A percentile compares a stretch with the other conserved stretches of the same genome.
These are phyloP conservation scores for Laodelphax striatellus DNA, from an alignment of 1,140 invertebrate species.

Conservation along the genomic window DNA sequence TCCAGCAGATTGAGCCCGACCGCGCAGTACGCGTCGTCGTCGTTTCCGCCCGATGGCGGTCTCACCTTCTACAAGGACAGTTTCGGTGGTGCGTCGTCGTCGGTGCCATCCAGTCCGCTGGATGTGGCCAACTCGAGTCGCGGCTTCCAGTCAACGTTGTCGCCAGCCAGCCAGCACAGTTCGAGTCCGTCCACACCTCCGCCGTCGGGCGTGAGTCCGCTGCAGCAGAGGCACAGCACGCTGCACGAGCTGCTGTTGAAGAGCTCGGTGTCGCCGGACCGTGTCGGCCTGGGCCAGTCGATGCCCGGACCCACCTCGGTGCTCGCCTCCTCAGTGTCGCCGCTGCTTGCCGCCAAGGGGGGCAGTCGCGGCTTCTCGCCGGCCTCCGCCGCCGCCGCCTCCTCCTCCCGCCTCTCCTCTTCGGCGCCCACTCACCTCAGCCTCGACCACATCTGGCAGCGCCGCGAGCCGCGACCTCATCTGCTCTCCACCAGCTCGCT, in stretches of 20 bases:
- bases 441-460: conserved; percentile 72
- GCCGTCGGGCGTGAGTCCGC: conserved; percentile 29
- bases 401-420: conserved; percentile 56
- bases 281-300: conserved; percentile 43
- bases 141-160: conserved; percentile 21
- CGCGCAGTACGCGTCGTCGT: conserved; percentile 10
- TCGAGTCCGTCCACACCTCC: conserved; percentile 36
- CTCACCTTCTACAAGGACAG: conserved; percentile 13
- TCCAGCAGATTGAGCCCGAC: conserved; percentile 1
- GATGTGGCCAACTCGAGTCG: background rate
- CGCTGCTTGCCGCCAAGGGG: background rate
- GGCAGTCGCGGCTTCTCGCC: conserved; percentile 4
- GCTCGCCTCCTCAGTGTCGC: background rate
- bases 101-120: conserved; percentile 13
- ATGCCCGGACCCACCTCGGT: conserved; percentile 32
- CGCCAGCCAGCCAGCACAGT: conserved; percentile 36
- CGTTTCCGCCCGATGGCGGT: conserved; percentile 21
- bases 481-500: conserved; percentile 75
- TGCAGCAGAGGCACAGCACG: conserved; percentile 37
- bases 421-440: conserved; percentile 71
- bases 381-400: background rate
- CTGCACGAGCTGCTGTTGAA: conserved; percentile 55
- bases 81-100: conserved; percentile 1
- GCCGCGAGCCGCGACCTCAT: conserved; percentile 72
- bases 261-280: conserved; percentile 38